Evolutionary conservation across 2,113 vertebrate species (phyloP).

Genomic region (Zosterops hypoxanthus): DNA sequence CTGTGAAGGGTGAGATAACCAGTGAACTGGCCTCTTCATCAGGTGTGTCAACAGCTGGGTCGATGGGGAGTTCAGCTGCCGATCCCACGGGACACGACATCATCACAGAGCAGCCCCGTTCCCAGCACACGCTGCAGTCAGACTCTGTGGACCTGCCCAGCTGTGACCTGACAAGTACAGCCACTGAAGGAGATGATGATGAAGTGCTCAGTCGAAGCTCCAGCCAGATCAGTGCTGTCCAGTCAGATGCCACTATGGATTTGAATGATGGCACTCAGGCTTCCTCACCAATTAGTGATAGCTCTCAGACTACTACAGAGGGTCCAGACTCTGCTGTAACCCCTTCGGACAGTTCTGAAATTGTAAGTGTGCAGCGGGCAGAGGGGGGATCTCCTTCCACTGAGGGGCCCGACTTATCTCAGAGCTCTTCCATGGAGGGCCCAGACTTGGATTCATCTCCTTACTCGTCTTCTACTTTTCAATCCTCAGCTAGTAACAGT

Average conservation of each 20-base stretch:
- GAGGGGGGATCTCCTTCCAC: conserved; percentile 70
- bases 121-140: conserved; percentile 90
- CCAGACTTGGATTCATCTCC: conserved; percentile 73
- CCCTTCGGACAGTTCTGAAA: conserved; percentile 94
- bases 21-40: conserved; percentile 75
- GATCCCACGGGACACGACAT: conserved; percentile 79
- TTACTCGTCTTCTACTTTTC: conserved; percentile 73
- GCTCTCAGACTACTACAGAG: conserved; percentile 97
- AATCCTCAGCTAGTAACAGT: conserved; percentile 75
- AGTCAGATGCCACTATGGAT: conserved; percentile 79
- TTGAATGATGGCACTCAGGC: conserved; percentile 81
- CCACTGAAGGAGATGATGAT: conserved; percentile 75
- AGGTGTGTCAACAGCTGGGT: conserved; percentile 73
- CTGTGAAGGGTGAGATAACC: conserved; percentile 76
- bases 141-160: conserved; percentile 86
- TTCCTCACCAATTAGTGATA: conserved; percentile 93
- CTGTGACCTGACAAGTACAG: conserved; percentile 79
- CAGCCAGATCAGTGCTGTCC: conserved; percentile 83
- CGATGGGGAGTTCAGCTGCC: conserved; percentile 56
- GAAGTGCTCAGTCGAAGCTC: conserved; percentile 90
- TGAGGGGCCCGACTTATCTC: conserved; percentile 72
- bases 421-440: conserved; percentile 70
- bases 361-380: conserved; percentile 85
- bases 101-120: conserved; percentile 94
- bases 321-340: conserved; percentile 96